A percentile compares a stretch with the other conserved stretches of the same genome.
phyloP scores from a whole-genome alignment of 2,888 invertebrate genomes.

The Oxystoma pomonae region DNA sequence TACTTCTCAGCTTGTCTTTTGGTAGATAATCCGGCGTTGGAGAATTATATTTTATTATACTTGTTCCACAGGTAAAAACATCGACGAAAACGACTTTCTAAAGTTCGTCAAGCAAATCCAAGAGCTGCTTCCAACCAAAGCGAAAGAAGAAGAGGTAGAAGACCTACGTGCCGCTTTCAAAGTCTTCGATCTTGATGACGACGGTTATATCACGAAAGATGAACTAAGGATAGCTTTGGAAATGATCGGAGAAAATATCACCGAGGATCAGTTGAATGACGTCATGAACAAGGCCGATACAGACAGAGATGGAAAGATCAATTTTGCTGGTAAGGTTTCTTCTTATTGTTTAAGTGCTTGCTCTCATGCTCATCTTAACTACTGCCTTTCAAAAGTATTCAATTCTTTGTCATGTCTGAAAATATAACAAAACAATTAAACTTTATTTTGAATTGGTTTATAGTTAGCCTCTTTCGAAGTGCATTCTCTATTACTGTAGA shows the following conservation, averaged over 20 bases:
- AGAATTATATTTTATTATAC: neutral
- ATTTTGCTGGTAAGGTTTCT: constrained; percentile 75
- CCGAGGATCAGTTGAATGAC: constrained; percentile 70
- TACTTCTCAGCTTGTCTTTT: too few species aligned
- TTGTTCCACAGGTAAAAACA: constrained; percentile 57
- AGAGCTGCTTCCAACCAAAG: constrained; percentile 58
- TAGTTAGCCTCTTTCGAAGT: too few species aligned
- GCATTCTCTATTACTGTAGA: too few species aligned
- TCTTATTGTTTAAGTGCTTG: too few species aligned
- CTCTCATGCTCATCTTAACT: too few species aligned
- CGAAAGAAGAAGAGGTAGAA: constrained; percentile 58
- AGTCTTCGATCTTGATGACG: constrained; percentile 85
- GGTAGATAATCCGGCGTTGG: too few species aligned
- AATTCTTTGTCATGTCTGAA: too few species aligned
- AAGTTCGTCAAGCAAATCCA: constrained; percentile 74
- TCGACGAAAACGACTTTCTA: constrained; percentile 75
- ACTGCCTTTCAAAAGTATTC: too few species aligned
- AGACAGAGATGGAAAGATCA: constrained; percentile 76
- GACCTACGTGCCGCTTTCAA: constrained; percentile 86
- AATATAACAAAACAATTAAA: too few species aligned
- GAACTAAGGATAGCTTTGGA: constrained; percentile 76
- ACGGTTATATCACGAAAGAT: constrained; percentile 83
- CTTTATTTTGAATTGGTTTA: too few species aligned
- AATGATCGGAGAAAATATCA: constrained; percentile 75
- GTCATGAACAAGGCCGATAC: constrained; percentile 71